Evolutionary conservation across 2,888 invertebrate genomes (phyloP).

Genomic region (Phalera bucephala): DNA sequence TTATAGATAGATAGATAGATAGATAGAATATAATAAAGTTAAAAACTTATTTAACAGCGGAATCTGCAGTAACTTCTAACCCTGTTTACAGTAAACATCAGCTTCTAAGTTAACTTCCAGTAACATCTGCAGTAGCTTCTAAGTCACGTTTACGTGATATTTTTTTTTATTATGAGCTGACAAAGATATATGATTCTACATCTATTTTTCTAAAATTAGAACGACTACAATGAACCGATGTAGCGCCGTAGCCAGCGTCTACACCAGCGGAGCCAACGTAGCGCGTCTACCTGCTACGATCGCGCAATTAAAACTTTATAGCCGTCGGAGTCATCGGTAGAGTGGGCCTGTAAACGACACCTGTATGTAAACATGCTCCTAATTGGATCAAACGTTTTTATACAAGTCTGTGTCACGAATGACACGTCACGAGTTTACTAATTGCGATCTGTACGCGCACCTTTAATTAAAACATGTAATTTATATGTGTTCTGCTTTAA

Average conservation of each 20-base stretch:
- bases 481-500: constrained; percentile 6
- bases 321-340: constrained; percentile 45
- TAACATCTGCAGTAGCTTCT: too few species aligned
- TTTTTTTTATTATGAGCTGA: too few species aligned
- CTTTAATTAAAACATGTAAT: constrained; percentile 27
- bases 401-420: constrained; percentile 9
- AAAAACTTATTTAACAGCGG: too few species aligned
- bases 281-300: constrained; percentile 16
- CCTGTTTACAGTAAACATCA: too few species aligned
- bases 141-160: too few species aligned
- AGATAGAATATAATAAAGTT: too few species aligned
- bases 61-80: too few species aligned
- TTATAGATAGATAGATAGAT: too few species aligned
- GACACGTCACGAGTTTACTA: constrained; percentile 15
- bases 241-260: constrained; percentile 26
- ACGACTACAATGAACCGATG: constrained; percentile 13
- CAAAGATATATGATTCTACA: too few species aligned
- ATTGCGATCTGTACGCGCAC: constrained; percentile 20
- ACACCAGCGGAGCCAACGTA: constrained; percentile 23
- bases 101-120: too few species aligned
- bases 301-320: constrained; percentile 60
- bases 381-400: constrained; percentile 46
- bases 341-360: constrained; percentile 50
- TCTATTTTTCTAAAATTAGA: too few species aligned
- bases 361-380: constrained; percentile 47